These are phyloP conservation scores for Grammomys dolichurus DNA, from an alignment of 2,113 vertebrate species.

Conservation along the genomic window DNA sequence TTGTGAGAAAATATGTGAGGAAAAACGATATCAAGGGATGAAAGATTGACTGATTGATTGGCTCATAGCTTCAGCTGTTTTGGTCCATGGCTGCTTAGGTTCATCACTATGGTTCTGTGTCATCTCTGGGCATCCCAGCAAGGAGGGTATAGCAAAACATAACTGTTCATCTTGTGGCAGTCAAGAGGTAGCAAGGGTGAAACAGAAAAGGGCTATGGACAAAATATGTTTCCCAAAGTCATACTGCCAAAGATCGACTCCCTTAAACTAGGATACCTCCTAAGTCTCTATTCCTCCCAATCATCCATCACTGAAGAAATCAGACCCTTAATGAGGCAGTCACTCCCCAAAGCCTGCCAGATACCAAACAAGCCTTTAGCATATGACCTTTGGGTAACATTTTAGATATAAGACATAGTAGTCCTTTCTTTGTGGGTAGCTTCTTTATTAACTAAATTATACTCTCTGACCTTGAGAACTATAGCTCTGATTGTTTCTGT, in stretches of 20 bases:
- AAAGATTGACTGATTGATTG: neutral
- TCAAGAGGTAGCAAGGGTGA: neutral
- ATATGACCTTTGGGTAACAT: neutral
- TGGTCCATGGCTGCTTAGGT: neutral
- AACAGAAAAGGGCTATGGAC: neutral
- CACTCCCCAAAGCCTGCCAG: neutral
- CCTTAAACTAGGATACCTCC: neutral
- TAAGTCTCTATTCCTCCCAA: neutral
- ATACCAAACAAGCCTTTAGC: neutral
- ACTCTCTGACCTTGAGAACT: neutral
- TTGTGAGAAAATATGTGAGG: neutral
- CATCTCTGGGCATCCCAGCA: no score
- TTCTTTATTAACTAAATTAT: conserved; percentile 33
- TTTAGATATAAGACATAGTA: neutral
- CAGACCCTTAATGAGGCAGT: neutral
- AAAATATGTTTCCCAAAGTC: neutral
- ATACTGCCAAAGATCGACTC: neutral
- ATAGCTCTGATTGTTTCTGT: neutral
- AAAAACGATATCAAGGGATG: neutral
- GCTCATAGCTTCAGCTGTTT: neutral
- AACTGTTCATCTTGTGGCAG: neutral
- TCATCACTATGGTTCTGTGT: neutral
- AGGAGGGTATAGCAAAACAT: neutral
- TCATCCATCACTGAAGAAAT: neutral
- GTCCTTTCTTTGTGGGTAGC: neutral